phyloP scores from a whole-genome alignment of 2,113 vertebrate genomes.

The Corythaeola cristata region DNA sequence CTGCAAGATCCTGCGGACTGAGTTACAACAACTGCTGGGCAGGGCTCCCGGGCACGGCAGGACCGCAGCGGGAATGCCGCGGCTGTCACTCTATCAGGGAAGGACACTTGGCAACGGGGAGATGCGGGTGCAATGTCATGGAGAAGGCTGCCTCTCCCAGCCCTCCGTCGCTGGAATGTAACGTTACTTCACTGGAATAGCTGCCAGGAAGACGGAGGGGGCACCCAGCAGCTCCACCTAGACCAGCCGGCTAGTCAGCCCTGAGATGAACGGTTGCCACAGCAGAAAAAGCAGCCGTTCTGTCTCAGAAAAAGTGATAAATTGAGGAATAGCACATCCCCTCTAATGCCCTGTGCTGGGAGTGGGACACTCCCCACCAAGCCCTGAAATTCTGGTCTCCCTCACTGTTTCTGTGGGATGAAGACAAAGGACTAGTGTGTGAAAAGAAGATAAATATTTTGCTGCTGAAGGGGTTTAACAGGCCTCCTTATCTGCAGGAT shows the following conservation, averaged over 20 bases:
- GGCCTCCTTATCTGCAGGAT: conserved; percentile 1
- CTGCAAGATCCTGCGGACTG: background rate
- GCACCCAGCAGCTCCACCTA: background rate
- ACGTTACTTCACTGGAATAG: background rate
- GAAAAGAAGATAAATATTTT: background rate
- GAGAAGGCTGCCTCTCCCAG: background rate
- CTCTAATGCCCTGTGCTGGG: background rate
- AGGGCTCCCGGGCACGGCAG: background rate
- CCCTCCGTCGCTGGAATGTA: background rate
- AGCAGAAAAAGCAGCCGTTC: background rate
- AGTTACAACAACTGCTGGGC: conserved; percentile 48
- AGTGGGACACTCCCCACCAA: background rate
- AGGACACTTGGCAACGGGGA: background rate
- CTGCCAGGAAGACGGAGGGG: background rate
- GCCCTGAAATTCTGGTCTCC: background rate
- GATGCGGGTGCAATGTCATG: background rate
- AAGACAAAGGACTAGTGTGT: background rate
- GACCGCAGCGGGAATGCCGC: background rate
- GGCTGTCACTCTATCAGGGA: background rate
- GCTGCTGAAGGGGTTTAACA: conserved; percentile 19
- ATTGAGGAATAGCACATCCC: background rate
- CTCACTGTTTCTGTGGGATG: background rate
- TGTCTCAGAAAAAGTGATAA: background rate
- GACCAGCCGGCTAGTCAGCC: background rate
- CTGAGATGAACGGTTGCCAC: background rate